Base-by-base conservation (phyloP, 2,888 invertebrate species). In the Cephus pygmeus region DNA sequence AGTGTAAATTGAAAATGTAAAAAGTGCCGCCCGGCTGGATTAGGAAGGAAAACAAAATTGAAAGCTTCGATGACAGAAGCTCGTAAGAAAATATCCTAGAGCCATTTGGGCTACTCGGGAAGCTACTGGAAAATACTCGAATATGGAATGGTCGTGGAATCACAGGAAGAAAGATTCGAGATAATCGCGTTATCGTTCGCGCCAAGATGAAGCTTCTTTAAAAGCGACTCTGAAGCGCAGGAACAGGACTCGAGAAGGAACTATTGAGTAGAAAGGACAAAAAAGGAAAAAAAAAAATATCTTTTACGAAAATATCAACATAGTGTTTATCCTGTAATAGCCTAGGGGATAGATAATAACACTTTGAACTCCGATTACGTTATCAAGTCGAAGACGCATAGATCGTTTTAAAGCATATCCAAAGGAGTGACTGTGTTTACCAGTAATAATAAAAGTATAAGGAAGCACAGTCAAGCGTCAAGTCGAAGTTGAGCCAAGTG, bases 121-220 rank as follows among this genome's bases (percentile, higher is more conserved):
- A 56, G 56, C 56, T 9, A 23, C 56, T 6, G 56, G 9, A 79
- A 73, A 69, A 74, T 80, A 75, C 69, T 69, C 76, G 75, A 90
- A 88, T 89, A 91, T 91, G 91, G 91, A 85, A 91, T 91, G 91
- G 91, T 91, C 91, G 87, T 91, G 91, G 91, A 91, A 91, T 88
- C 91, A 91, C 87, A 89, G 91, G 83, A 91, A 91, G 87, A 91
- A 91, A 91, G 87, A 84, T 84, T 86, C 85, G 78, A 82, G 87
- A 83, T 87, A 87, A 87, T 84, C 80, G 76, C 33, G 73, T 74
- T 56, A 36, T 6, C 11, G 33, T n/a, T 15, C 73, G 73, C 34
- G 69, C 69, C n/a, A 33, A 76, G 34, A 76, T 56, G 34, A 71
- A 71, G 71, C 71, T 71, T 31, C 71, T 15, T 34, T 71, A 3